These are phyloP conservation scores for Gyrodactylus salaris DNA, from an alignment of 1,140 invertebrate species.

Conservation along the genomic window DNA sequence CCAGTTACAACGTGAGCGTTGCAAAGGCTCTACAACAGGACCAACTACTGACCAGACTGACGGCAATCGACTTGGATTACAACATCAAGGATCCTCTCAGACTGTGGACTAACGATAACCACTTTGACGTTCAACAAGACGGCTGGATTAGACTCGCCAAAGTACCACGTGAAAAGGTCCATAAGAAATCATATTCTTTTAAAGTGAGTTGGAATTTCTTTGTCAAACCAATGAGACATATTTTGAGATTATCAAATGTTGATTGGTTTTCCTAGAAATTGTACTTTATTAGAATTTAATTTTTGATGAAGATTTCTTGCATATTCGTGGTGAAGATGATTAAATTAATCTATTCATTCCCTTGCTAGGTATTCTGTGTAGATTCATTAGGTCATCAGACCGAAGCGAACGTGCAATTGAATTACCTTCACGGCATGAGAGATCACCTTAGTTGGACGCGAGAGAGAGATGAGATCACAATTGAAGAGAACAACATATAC, in stretches of 20 bases:
- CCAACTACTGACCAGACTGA: background rate
- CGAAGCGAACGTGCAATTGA: background rate
- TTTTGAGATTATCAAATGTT: too few relatives aligned
- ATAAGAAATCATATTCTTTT: too few relatives aligned
- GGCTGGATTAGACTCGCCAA: background rate
- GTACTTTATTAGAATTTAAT: too few relatives aligned
- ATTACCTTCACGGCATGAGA: background rate
- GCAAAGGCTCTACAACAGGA: background rate
- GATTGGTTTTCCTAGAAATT: too few relatives aligned
- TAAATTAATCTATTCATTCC: background rate
- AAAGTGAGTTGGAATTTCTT: too few relatives aligned
- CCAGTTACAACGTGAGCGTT: background rate
- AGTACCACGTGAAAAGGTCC: too few relatives aligned
- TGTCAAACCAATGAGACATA: too few relatives aligned
- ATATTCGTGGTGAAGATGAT: too few relatives aligned
- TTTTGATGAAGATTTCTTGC: too few relatives aligned
- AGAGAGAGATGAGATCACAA: background rate
- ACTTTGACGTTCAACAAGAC: background rate
- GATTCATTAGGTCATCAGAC: background rate
- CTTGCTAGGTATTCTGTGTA: background rate
- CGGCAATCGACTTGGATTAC: background rate
- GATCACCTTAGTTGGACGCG: background rate
- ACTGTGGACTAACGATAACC: background rate
- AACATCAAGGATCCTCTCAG: background rate
- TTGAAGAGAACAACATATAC: background rate